Evolutionary conservation across 2,797 vertebrate genomes (phyloP).

Genomic region (Enteromius afrohamiltoni): DNA sequence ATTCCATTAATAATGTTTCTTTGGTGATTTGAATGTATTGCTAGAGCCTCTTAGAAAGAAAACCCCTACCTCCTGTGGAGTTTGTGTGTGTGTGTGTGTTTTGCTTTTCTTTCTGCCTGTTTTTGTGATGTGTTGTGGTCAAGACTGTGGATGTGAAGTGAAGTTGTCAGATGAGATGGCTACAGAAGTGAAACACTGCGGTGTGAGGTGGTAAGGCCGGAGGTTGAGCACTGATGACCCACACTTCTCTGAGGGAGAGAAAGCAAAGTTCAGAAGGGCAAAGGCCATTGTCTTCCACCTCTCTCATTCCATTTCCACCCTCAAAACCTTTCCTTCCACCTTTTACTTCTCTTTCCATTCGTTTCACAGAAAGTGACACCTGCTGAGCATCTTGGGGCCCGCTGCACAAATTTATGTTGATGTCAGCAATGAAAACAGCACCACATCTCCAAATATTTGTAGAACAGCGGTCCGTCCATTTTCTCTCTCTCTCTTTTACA

Average conservation of each 20-base stretch:
- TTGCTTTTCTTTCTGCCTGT: conserved; percentile 22
- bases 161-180: conserved; percentile 3
- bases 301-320: conserved; percentile 28
- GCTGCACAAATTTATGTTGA: conserved; percentile 81
- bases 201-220: not conserved
- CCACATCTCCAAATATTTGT: conserved; percentile 83
- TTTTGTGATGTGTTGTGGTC: conserved; percentile 50
- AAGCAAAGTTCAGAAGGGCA: conserved; percentile 75
- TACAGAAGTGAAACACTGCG: conserved; percentile 25
- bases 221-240: conserved; percentile 48
- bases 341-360: conserved; percentile 37
- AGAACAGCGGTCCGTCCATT: conserved; percentile 80
- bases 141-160: conserved; percentile 18
- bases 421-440: conserved; percentile 83
- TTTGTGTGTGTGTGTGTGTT: not conserved
- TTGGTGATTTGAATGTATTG: conserved; percentile 8
- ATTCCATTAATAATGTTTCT: not conserved
- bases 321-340: conserved; percentile 14
- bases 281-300: conserved; percentile 67
- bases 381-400: conserved; percentile 76
- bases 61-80: conserved; percentile 22
- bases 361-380: conserved; percentile 71
- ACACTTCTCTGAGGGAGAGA: conserved; percentile 33
- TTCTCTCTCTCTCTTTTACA: conserved; percentile 32
- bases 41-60: conserved; percentile 6